Evolutionary conservation across 2,797 vertebrate genomes (phyloP), one percentile per base, ranked within the genome.

Genomic region (Gymnocypris eckloni): DNA sequence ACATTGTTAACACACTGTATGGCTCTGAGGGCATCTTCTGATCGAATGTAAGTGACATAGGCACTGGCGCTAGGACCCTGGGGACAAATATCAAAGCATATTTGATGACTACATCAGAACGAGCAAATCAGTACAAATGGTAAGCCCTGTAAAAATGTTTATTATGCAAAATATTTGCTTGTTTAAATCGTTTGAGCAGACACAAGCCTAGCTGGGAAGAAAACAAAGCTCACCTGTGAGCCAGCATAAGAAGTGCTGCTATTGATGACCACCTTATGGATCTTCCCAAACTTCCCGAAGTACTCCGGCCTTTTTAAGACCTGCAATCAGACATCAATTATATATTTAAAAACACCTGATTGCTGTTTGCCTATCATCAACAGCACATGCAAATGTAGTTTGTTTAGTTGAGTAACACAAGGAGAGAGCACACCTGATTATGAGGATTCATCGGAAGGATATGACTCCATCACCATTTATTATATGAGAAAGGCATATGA

Each of bases 241-340:
- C 97, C 97, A 90, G 97, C 97, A 90, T 97, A 97, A 88, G 97
- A 97, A 82, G 97, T 97, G 94, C 97, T 97, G 94, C 97, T 97
- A 94, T 97, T 97, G 94, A 97, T 97, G 85, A 97, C 97, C 91
- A 97, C 96, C 95, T 97, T 97, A 91, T 97, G 97, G 93, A 97
- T 97, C 96, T 97, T 97, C 90, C 97, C 97, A 92, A 97, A 97
- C 93, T 97, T 97, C 89, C 96, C 97, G 92, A 97, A 97, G 94
- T 97, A 97, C 93, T 97, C 97, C 90, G 95, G 96, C 92, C 96
- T 94, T 95, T 97, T 97, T 93, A 97, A 96, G 93, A 97, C 96
- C 97, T 97, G 89, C 4, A 77, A 77, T 56, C 22, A 54, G 67
- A 82, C 50, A 4, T 22, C 20, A 54, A 70, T 72, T 22, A 73